Evolutionary conservation across 2,113 vertebrate genomes (phyloP).

Genomic region (Halichoerus grypus): DNA sequence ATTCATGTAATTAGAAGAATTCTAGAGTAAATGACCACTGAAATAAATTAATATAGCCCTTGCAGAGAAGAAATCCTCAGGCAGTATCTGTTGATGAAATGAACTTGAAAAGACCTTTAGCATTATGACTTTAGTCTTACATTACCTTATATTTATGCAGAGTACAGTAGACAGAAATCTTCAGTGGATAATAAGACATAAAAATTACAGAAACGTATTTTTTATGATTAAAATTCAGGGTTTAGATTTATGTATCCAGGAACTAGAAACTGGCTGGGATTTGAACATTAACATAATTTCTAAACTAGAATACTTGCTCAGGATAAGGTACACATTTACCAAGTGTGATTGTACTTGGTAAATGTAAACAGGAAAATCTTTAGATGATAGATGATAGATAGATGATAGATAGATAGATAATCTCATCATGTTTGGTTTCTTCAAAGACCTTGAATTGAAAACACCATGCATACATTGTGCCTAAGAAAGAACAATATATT

Average conservation of each 20-base stretch:
- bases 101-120: background rate
- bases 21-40: background rate
- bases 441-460: background rate
- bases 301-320: constrained; percentile 3
- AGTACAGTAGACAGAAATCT: background rate
- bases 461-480: background rate
- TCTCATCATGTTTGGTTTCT: background rate
- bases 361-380: constrained; percentile 6
- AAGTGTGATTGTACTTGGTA: background rate
- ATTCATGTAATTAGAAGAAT: background rate
- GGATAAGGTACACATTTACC: background rate
- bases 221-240: background rate
- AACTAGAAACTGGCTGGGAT: background rate
- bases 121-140: background rate
- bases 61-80: background rate
- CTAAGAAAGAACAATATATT: background rate
- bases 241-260: background rate
- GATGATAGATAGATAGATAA: background rate
- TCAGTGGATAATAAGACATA: background rate
- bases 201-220: background rate
- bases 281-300: background rate
- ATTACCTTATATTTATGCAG: background rate
- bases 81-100: background rate
- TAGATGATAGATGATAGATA: background rate
- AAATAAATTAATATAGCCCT: background rate